A percentile compares a stretch with the other conserved stretches of the same genome.
Conservation (phyloP, 2,888 invertebrate genomes). For the Epiblema foenella region DNA sequence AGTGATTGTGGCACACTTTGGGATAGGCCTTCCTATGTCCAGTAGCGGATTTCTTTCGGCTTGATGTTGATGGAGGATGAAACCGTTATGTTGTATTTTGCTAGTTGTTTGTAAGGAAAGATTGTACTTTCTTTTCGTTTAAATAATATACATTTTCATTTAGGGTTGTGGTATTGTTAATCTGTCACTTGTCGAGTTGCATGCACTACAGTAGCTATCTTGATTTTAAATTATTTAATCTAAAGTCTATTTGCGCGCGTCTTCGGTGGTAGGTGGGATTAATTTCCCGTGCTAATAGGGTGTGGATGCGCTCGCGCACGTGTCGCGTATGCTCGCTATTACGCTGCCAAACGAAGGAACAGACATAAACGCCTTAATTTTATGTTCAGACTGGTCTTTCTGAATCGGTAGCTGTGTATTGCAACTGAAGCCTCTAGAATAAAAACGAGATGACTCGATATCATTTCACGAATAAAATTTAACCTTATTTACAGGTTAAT, state of each 20-base stretch:
- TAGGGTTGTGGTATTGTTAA: too few relatives aligned
- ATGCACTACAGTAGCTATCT: too few relatives aligned
- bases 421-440: neutral
- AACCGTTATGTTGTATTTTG: too few relatives aligned
- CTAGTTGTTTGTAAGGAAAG: too few relatives aligned
- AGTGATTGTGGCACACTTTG: too few relatives aligned
- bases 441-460: neutral
- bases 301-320: slow-evolving; percentile 65
- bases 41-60: too few relatives aligned
- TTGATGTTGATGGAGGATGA: too few relatives aligned
- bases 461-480: neutral
- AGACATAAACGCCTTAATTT: slow-evolving; percentile 51
- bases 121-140: too few relatives aligned
- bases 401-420: neutral
- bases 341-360: neutral
- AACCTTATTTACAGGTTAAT: neutral
- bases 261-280: slow-evolving; percentile 60
- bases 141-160: too few relatives aligned
- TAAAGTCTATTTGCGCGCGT: slow-evolving; percentile 19
- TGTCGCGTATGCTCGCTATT: slow-evolving; percentile 62
- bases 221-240: slow-evolving; percentile 21
- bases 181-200: too few relatives aligned
- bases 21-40: too few relatives aligned
- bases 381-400: neutral
- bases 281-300: slow-evolving; percentile 78